These are phyloP conservation scores for Theocolax elegans DNA, from an alignment of 1,140 invertebrate genomes.

Conservation along the genomic window DNA sequence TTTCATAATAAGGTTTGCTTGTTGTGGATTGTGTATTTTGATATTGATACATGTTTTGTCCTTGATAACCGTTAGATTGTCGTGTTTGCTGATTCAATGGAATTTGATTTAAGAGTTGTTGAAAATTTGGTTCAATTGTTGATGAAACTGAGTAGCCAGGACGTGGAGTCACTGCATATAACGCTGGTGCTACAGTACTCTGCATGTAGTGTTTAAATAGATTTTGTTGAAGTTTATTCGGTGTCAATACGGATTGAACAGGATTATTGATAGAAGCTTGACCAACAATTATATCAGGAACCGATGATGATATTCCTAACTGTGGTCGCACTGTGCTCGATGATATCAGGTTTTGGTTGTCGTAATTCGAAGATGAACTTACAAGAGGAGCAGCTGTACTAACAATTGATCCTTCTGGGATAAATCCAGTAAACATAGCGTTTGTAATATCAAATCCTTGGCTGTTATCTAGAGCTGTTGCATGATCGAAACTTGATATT, in stretches of 20 bases:
- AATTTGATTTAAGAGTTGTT: conserved; percentile 48
- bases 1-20: neutral
- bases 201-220: conserved; percentile 51
- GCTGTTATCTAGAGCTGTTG: conserved; percentile 60
- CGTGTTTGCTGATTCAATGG: conserved; percentile 53
- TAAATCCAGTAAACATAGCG: conserved; percentile 55
- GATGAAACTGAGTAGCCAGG: conserved; percentile 46
- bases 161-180: conserved; percentile 54
- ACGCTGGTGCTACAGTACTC: conserved; percentile 54
- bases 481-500: conserved; percentile 60
- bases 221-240: conserved; percentile 48
- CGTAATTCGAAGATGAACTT: conserved; percentile 44
- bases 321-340: conserved; percentile 38
- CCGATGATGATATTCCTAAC: conserved; percentile 44
- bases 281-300: conserved; percentile 61
- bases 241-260: conserved; percentile 54
- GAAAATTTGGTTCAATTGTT: conserved; percentile 43
- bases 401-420: conserved; percentile 45
- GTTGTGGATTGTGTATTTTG: conserved; percentile 2
- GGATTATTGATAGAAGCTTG: conserved; percentile 57
- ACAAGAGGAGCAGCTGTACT: conserved; percentile 54
- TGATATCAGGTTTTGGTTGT: conserved; percentile 37
- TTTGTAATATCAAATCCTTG: conserved; percentile 64
- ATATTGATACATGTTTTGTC: conserved; percentile 45
- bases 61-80: conserved; percentile 52